These are phyloP conservation scores for Lochmaea capreae DNA, from an alignment of 2,888 invertebrate species.

Conservation along the genomic window DNA sequence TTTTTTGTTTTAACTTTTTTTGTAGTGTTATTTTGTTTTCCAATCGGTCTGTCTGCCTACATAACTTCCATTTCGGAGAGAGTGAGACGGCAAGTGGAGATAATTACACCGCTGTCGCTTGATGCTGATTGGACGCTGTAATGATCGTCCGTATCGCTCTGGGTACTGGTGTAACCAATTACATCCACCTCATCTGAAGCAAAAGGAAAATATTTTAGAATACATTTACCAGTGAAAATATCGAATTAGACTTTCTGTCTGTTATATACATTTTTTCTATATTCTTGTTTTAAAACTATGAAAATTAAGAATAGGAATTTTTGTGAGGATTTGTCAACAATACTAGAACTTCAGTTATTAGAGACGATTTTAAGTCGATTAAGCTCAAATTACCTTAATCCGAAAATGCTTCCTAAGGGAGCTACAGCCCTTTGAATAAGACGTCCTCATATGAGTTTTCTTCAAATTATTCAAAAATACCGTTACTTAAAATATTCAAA, in stretches of 20 bases:
- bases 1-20: constrained; percentile 39
- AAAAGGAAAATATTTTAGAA: constrained; percentile 28
- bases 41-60: constrained; percentile 55
- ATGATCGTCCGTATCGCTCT: constrained; percentile 87
- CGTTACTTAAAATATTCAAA: too few relatives aligned
- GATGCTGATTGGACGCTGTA: constrained; percentile 84
- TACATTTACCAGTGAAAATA: neutral
- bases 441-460: too few relatives aligned
- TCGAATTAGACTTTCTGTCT: neutral
- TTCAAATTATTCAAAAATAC: too few relatives aligned
- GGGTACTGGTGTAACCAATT: constrained; percentile 86
- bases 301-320: too few relatives aligned
- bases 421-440: too few relatives aligned
- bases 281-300: too few relatives aligned
- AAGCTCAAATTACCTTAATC: too few relatives aligned
- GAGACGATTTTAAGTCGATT: too few relatives aligned
- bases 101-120: constrained; percentile 80
- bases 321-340: too few relatives aligned
- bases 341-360: too few relatives aligned
- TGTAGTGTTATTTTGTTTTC: constrained; percentile 10
- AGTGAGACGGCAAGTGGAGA: constrained; percentile 76
- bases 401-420: too few relatives aligned
- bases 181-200: constrained; percentile 85
- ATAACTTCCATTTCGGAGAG: constrained; percentile 71
- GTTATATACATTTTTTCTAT: too few relatives aligned